Conservation (phyloP, 2,888 invertebrate species). For the Brachyptera putata region DNA sequence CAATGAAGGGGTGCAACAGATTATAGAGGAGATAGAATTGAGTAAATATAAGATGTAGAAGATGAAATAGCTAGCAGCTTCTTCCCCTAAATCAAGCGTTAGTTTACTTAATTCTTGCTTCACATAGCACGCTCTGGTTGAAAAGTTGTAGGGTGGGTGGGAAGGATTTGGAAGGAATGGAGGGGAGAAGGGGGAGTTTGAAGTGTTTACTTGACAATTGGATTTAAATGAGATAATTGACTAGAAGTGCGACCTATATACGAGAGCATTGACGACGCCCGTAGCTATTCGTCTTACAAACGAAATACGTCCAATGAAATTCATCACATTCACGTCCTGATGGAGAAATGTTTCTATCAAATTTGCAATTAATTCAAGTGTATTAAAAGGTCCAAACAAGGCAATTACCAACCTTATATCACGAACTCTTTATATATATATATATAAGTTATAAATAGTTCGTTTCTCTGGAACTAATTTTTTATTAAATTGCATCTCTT, state of each 20-base stretch:
- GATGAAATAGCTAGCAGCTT: background rate
- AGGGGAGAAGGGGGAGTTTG: background rate
- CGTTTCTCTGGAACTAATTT: too few relatives aligned
- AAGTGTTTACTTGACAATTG: conserved; percentile 28
- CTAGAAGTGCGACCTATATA: conserved; percentile 22
- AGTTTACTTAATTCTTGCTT: conserved; percentile 19
- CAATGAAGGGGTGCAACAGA: too few relatives aligned
- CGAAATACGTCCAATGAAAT: too few relatives aligned
- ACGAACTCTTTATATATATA: too few relatives aligned
- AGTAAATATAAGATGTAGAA: background rate
- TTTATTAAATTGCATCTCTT: too few relatives aligned
- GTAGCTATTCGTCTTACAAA: conserved; percentile 10
- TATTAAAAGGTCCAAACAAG: too few relatives aligned
- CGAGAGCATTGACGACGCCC: conserved; percentile 2
- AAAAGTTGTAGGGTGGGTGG: background rate
- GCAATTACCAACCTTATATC: too few relatives aligned
- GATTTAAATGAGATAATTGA: conserved; percentile 31
- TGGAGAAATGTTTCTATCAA: too few relatives aligned
- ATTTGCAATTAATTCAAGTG: too few relatives aligned
- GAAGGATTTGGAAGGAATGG: background rate
- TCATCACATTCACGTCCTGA: too few relatives aligned
- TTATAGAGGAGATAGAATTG: too few relatives aligned
- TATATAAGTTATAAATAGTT: too few relatives aligned
- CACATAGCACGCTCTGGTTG: background rate
- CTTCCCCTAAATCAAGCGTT: background rate